Conservation (phyloP, 2,888 invertebrate genomes). For the Arenicola marina region DNA sequence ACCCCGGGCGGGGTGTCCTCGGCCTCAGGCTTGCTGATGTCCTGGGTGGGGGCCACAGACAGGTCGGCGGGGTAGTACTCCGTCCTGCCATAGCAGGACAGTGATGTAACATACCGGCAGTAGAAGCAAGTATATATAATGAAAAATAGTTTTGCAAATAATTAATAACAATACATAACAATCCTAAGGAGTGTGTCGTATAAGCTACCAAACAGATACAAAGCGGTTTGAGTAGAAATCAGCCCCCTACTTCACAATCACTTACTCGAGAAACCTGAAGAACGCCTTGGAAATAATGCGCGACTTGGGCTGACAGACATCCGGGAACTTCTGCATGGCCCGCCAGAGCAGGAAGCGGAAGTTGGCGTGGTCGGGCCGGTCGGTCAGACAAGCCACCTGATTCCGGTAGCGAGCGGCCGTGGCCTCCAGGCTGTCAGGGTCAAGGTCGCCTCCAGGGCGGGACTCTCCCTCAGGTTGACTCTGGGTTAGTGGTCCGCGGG, state of each 20-base stretch:
- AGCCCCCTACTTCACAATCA: too few relatives aligned
- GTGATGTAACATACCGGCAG: too few relatives aligned
- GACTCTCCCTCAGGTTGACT: too few relatives aligned
- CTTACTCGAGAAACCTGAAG: slow-evolving; percentile 76
- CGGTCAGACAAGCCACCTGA: neutral
- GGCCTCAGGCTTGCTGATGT: slow-evolving; percentile 27
- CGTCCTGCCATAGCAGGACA: slow-evolving; percentile 38
- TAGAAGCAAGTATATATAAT: too few relatives aligned
- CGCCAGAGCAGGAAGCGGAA: slow-evolving; percentile 83
- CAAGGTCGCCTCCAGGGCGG: too few relatives aligned
- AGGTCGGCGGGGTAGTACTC: slow-evolving; percentile 52
- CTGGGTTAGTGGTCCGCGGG: too few relatives aligned
- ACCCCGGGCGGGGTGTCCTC: too few relatives aligned
- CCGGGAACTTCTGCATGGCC: slow-evolving; percentile 74
- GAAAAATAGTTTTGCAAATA: neutral
- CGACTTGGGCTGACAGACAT: slow-evolving; percentile 79
- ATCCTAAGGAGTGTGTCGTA: neutral
- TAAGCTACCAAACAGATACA: neutral
- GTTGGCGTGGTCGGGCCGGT: slow-evolving; percentile 71
- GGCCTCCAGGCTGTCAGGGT: neutral
- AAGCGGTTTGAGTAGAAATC: too few relatives aligned
- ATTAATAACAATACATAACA: neutral
- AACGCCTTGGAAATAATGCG: slow-evolving; percentile 80
- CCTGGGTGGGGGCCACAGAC: slow-evolving; percentile 44
- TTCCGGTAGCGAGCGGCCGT: too few relatives aligned